phyloP scores from a whole-genome alignment of 2,797 vertebrate genomes.

The Trachops cirrhosus region DNA sequence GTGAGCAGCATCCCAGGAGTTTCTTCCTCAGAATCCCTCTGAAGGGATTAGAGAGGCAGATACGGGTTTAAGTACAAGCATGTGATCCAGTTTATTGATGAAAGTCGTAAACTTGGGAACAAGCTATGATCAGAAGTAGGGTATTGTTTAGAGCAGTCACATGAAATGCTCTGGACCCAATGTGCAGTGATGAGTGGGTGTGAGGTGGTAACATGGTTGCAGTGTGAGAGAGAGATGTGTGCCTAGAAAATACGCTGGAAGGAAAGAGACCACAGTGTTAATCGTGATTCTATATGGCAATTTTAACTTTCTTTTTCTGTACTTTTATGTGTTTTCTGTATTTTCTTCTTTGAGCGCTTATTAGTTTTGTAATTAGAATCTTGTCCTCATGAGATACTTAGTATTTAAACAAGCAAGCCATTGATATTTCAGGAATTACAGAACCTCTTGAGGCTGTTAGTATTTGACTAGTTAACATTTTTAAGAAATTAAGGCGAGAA shows the following conservation, averaged over 20 bases:
- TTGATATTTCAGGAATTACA: constrained; percentile 6
- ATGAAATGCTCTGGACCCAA: background rate
- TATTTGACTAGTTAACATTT: background rate
- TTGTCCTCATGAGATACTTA: background rate
- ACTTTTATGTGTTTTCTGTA: background rate
- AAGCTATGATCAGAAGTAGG: background rate
- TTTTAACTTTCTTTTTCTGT: background rate
- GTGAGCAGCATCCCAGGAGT: background rate
- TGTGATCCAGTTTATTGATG: background rate
- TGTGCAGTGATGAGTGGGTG: background rate
- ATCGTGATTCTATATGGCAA: background rate
- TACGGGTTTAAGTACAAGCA: background rate
- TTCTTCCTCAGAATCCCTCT: background rate
- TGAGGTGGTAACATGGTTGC: background rate
- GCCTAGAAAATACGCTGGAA: background rate
- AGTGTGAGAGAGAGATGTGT: background rate
- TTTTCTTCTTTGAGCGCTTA: constrained; percentile 28
- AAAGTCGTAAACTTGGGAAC: constrained; percentile 16
- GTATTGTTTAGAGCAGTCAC: background rate
- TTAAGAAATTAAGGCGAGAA: background rate
- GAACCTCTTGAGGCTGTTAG: background rate
- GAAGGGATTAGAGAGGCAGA: background rate
- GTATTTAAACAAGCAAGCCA: constrained; percentile 6
- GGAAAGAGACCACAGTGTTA: background rate
- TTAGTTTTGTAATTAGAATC: constrained; percentile 18